Percentiles rank a stretch among this genome's conserved stretches.
Evolutionary conservation across 64 coral and sea anemone species (phyloP).

Genomic region (Montipora efflorescens): DNA sequence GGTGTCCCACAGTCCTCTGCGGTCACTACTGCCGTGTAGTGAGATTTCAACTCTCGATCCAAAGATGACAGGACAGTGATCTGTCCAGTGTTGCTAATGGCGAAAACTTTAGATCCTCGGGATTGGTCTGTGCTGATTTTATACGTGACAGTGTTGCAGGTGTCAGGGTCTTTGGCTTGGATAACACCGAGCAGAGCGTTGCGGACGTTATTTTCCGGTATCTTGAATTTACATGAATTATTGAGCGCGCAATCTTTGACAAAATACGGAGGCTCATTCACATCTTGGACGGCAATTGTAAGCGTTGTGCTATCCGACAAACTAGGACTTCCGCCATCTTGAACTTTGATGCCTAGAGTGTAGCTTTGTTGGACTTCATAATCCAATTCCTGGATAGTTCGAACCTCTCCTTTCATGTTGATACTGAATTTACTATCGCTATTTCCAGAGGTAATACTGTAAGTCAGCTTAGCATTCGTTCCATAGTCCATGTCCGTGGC

Average conservation of each 20-base stretch:
- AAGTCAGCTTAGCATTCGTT: conserved; percentile 46
- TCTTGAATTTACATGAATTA: conserved; percentile 48
- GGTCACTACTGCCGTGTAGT: conserved; percentile 69
- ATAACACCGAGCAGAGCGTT: conserved; percentile 50
- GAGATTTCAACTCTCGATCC: conserved; percentile 76
- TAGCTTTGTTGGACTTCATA: conserved; percentile 67
- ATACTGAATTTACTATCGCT: conserved; percentile 63
- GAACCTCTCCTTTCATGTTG: conserved; percentile 51
- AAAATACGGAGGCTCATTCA: conserved; percentile 86
- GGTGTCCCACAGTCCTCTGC: conserved; percentile 83
- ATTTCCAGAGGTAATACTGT: conserved; percentile 52
- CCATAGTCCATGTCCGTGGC: conserved; percentile 85
- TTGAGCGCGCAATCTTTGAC: background rate
- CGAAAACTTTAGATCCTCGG: conserved; percentile 41
- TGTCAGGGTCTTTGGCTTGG: conserved; percentile 74
- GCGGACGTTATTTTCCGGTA: conserved; percentile 46
- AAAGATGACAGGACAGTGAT: conserved; percentile 49
- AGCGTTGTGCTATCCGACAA: conserved; percentile 21
- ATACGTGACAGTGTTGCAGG: conserved; percentile 56
- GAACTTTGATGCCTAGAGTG: conserved; percentile 69
- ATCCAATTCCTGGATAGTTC: conserved; percentile 49
- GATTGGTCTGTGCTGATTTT: conserved; percentile 56
- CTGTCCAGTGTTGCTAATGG: conserved; percentile 37
- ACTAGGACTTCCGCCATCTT: conserved; percentile 51
- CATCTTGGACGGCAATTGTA: conserved; percentile 55